Percentiles rank a stretch among this genome's conserved stretches.
Evolutionary conservation across 2,888 invertebrate species (phyloP).

Genomic region (Drosophila meridiana): DNA sequence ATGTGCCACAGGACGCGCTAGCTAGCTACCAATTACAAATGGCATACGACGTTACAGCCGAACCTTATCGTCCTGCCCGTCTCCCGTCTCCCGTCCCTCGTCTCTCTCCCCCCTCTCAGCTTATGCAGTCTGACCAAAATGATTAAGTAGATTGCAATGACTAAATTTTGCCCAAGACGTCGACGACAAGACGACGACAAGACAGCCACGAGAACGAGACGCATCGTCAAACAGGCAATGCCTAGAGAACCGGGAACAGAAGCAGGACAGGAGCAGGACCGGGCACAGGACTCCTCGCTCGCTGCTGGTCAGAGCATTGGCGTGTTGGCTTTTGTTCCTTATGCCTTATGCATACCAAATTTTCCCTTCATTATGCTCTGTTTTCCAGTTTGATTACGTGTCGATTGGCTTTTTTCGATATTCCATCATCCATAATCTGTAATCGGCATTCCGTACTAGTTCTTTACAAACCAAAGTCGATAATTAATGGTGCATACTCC

Average conservation of each 20-base stretch:
- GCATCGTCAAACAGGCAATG: slow-evolving; percentile 2
- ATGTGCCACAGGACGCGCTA: slow-evolving; percentile 36
- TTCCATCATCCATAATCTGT: neutral
- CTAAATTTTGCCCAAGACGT: slow-evolving; percentile 70
- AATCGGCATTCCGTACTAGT: no score
- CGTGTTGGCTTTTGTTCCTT: slow-evolving; percentile 75
- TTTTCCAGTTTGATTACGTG: neutral
- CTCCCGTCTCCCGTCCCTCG: neutral
- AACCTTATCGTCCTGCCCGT: no score
- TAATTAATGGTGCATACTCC: neutral
- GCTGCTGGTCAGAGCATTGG: slow-evolving; percentile 45
- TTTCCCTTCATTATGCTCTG: slow-evolving; percentile 34
- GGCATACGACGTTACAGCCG: slow-evolving; percentile 41
- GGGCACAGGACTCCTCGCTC: neutral
- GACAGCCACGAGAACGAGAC: slow-evolving; percentile 12
- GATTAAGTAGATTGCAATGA: slow-evolving; percentile 81
- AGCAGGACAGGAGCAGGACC: neutral
- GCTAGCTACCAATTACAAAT: slow-evolving; percentile 72
- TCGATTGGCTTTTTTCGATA: neutral
- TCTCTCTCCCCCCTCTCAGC: neutral
- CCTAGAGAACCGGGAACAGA: neutral
- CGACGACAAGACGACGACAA: slow-evolving; percentile 42
- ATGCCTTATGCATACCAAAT: slow-evolving; percentile 77
- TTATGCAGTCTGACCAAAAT: slow-evolving; percentile 62
- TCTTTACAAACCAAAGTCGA: neutral